These are phyloP conservation scores for Tupaia tana DNA, from an alignment of 2,113 vertebrate genomes.

Conservation along the genomic window DNA sequence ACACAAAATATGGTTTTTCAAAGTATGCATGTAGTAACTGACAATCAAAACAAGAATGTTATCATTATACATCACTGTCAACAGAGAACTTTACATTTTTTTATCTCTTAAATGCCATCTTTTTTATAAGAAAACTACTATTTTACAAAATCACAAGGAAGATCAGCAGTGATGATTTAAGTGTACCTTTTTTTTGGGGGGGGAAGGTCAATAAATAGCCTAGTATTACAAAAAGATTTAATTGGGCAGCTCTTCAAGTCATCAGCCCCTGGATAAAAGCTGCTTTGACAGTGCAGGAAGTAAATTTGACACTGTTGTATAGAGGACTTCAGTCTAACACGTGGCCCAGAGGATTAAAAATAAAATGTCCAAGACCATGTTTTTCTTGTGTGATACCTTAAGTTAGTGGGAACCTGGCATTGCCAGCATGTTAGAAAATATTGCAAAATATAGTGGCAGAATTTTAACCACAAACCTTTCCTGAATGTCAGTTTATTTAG, in stretches of 20 bases:
- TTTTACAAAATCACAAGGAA: conserved; percentile 21
- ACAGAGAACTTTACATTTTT: too few relatives aligned
- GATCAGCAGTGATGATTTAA: conserved; percentile 13
- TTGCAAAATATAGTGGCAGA: conserved; percentile 6
- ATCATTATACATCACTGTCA: too few relatives aligned
- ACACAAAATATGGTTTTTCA: too few relatives aligned
- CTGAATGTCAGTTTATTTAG: conserved; percentile 13
- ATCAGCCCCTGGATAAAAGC: neutral
- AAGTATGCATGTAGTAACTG: too few relatives aligned
- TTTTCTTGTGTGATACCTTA: neutral
- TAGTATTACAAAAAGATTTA: neutral
- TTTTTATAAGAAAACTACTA: neutral
- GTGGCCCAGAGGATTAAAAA: conserved; percentile 2
- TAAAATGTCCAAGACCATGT: neutral
- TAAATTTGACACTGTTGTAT: neutral
- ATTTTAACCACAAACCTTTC: conserved; percentile 7
- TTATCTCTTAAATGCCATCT: too few relatives aligned
- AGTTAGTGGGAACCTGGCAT: neutral
- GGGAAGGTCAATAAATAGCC: neutral
- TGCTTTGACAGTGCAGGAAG: neutral
- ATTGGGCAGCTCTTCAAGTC: neutral
- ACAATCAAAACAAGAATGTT: too few relatives aligned
- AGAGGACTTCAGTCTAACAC: conserved; percentile 8
- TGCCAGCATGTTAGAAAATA: neutral
- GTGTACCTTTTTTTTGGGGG: neutral